Percentiles rank a stretch among this genome's conserved stretches.
Conservation (phyloP, 2,888 invertebrate species). For the Nycteola revayana region DNA sequence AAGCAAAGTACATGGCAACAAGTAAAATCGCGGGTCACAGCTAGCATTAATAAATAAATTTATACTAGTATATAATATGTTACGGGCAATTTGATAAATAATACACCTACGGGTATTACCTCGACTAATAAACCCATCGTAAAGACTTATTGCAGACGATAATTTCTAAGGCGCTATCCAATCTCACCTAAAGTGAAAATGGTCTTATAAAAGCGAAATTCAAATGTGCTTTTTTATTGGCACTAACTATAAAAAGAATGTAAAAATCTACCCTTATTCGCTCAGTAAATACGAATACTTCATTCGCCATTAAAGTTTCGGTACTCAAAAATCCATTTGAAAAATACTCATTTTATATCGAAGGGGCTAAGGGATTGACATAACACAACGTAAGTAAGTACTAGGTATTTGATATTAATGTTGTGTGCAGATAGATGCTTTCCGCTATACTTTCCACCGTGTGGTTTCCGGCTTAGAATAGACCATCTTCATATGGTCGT, state of each 20-base stretch:
- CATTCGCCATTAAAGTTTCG: constrained; percentile 75
- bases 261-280: constrained; percentile 57
- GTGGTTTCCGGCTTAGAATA: too few species aligned
- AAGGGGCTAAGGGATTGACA: constrained; percentile 8
- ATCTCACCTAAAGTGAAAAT: constrained; percentile 26
- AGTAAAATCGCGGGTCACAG: too few species aligned
- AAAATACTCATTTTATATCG: constrained; percentile 69
- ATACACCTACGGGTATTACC: too few species aligned
- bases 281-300: constrained; percentile 71
- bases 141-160: constrained; percentile 26
- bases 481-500: too few species aligned
- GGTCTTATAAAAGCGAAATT: constrained; percentile 49
- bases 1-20: too few species aligned
- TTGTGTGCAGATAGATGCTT: too few species aligned
- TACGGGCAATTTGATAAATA: too few species aligned
- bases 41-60: too few species aligned
- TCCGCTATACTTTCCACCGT: too few species aligned
- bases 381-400: neutral
- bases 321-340: constrained; percentile 82
- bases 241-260: constrained; percentile 70
- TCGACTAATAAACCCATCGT: constrained; percentile 1
- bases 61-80: too few species aligned
- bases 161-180: constrained; percentile 30
- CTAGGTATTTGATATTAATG: too few species aligned
- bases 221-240: constrained; percentile 68